These are phyloP conservation scores for Chlorops oryzae DNA, from an alignment of 1,140 invertebrate genomes.

Conservation along the genomic window DNA sequence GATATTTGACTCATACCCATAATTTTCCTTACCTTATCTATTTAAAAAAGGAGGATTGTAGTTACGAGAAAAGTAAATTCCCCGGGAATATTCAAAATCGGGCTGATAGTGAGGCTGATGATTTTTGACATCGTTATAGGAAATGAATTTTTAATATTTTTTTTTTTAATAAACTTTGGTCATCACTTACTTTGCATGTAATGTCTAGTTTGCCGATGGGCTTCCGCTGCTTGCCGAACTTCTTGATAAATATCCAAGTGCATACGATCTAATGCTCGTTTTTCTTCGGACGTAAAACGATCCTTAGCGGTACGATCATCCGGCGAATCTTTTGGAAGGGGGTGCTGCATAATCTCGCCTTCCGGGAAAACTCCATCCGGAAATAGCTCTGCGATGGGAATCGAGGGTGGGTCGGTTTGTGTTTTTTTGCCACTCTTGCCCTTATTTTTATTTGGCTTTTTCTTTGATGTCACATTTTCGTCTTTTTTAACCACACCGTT, in stretches of 20 bases:
- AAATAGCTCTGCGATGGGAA: conserved; percentile 80
- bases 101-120: too few relatives aligned
- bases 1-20: too few relatives aligned
- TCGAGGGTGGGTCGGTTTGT: conserved; percentile 78
- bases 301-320: conserved; percentile 82
- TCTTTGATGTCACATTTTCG: conserved; percentile 55
- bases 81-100: too few relatives aligned
- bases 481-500: conserved; percentile 48
- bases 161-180: too few relatives aligned
- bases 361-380: conserved; percentile 73
- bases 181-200: conserved; percentile 80
- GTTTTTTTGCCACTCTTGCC: conserved; percentile 45
- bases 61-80: too few relatives aligned
- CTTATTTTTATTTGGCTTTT: conserved; percentile 62
- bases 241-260: conserved; percentile 91
- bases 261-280: conserved; percentile 71
- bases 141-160: too few relatives aligned
- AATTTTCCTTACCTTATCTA: too few relatives aligned
- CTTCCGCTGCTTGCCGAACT: conserved; percentile 91
- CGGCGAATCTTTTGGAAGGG: conserved; percentile 53
- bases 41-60: too few relatives aligned
- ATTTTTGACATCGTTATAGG: too few relatives aligned
- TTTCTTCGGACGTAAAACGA: conserved; percentile 86
- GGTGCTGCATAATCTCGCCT: conserved; percentile 75
- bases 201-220: conserved; percentile 90